Evolutionary conservation across 2,797 vertebrate species (phyloP).

Genomic region (Xiphorhynchus erythropygius): DNA sequence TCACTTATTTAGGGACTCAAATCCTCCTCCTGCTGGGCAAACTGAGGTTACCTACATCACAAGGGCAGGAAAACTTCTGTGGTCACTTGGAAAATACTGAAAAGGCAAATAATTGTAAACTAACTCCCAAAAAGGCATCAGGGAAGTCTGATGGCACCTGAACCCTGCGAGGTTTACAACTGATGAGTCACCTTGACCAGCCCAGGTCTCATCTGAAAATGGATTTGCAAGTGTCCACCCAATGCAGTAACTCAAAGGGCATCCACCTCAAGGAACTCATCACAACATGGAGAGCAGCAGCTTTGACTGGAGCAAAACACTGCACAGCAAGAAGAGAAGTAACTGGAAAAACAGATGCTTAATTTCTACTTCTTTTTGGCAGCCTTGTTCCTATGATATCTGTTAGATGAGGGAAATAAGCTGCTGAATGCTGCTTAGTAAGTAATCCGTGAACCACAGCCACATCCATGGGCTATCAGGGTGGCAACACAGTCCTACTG

Average conservation of each 20-base stretch:
- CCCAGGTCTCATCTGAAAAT: background rate
- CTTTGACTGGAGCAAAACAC: conserved; percentile 5
- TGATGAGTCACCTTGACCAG: background rate
- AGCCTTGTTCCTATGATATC: background rate
- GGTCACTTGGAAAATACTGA: background rate
- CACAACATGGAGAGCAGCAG: background rate
- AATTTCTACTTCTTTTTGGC: conserved; percentile 45
- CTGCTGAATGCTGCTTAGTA: conserved; percentile 14
- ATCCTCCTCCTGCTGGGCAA: background rate
- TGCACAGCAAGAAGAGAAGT: background rate
- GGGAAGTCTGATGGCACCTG: background rate
- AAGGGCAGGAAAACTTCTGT: background rate
- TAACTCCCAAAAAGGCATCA: background rate
- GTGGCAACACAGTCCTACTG: background rate
- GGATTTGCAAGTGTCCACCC: background rate
- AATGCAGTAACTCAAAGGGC: background rate
- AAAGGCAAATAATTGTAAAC: background rate
- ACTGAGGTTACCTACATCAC: background rate
- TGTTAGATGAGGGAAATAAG: background rate
- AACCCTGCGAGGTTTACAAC: background rate
- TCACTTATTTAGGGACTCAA: background rate
- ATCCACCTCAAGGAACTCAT: background rate
- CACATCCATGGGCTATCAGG: background rate
- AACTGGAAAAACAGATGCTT: conserved; percentile 25
- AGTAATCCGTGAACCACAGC: background rate